Percentiles rank a stretch among this genome's conserved stretches.
These are phyloP conservation scores for Artemia sinica DNA, from an alignment of 2,888 invertebrate genomes.

Conservation along the genomic window DNA sequence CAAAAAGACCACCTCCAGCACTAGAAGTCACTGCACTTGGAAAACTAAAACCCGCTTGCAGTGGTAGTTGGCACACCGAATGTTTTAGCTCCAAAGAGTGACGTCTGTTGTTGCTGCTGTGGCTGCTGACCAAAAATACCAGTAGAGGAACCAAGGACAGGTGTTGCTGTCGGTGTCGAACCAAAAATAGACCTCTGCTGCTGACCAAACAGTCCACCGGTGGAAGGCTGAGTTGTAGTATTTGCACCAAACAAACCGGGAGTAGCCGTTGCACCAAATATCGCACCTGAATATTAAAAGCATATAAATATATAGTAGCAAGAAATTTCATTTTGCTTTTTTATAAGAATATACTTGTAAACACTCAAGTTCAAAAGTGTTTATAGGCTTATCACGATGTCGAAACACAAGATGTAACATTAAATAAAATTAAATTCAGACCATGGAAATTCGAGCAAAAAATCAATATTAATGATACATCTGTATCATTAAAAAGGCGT, in stretches of 20 bases:
- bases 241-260: slow-evolving; percentile 27
- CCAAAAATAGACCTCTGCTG: slow-evolving; percentile 26
- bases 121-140: slow-evolving; percentile 48
- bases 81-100: slow-evolving; percentile 38
- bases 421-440: no score
- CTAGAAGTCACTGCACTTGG: slow-evolving; percentile 26
- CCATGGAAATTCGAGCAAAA: no score
- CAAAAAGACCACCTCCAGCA: slow-evolving; percentile 32
- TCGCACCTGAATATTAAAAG: not conserved
- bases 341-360: no score
- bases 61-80: slow-evolving; percentile 25
- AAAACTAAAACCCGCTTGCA: slow-evolving; percentile 26
- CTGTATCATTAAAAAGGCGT: no score
- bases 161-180: slow-evolving; percentile 24
- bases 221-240: slow-evolving; percentile 24
- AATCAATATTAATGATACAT: no score
- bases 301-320: no score
- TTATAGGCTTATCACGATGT: no score
- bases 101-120: slow-evolving; percentile 29
- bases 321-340: no score
- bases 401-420: no score
- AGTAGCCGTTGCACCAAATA: slow-evolving; percentile 33
- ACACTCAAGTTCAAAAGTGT: no score
- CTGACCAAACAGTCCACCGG: slow-evolving; percentile 24
- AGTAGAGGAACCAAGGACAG: slow-evolving; percentile 38